Percentiles rank a stretch among this genome's conserved stretches.
Evolutionary conservation across 2,888 invertebrate species (phyloP).

Genomic region (Lepas anatifera): DNA sequence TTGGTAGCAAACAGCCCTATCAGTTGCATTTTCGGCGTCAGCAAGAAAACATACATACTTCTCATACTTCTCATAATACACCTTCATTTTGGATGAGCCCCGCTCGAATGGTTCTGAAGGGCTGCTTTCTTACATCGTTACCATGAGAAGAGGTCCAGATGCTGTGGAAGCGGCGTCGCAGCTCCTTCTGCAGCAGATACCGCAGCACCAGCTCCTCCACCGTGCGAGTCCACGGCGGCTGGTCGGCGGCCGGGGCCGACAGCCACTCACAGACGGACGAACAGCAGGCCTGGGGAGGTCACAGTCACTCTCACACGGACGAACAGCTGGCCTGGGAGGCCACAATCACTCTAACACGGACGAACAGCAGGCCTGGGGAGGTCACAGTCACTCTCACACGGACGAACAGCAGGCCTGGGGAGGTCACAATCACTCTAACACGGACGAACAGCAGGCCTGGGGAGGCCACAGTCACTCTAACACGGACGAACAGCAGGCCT

Average conservation of each 20-base stretch:
- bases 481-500: no score
- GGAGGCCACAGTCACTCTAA: no score
- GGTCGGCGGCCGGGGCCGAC: constrained; percentile 27
- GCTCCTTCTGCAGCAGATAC: constrained; percentile 47
- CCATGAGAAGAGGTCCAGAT: constrained; percentile 33
- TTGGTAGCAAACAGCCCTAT: no score
- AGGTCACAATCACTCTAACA: constrained; percentile 34
- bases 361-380: constrained; percentile 29
- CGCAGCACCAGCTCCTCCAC: constrained; percentile 36
- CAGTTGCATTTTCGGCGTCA: no score
- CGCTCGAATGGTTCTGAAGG: no score
- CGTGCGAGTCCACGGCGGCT: constrained; percentile 25
- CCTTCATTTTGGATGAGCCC: no score
- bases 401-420: no score
- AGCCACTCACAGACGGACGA: constrained; percentile 34
- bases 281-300: constrained; percentile 29
- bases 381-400: no score
- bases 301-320: no score
- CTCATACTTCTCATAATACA: no score
- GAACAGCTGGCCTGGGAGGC: no score
- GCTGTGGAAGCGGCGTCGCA: constrained; percentile 42
- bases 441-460: constrained; percentile 30
- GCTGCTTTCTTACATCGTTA: neutral
- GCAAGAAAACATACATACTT: no score
- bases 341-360: constrained; percentile 34